A percentile compares a stretch with the other conserved stretches of the same genome.
Evolutionary conservation across 2,888 invertebrate species (phyloP).

Genomic region (Apodemia mormo): DNA sequence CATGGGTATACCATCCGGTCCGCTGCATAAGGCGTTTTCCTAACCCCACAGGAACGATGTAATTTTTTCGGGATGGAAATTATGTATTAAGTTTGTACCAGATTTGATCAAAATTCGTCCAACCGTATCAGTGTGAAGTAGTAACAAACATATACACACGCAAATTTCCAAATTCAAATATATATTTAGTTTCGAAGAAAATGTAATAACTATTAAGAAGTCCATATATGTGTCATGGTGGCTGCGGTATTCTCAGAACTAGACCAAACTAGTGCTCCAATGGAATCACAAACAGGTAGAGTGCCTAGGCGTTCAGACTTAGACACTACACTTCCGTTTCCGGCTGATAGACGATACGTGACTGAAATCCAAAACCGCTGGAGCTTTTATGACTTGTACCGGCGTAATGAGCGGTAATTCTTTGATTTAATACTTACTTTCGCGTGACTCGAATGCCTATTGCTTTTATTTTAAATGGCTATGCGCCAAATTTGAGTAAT

Average conservation of each 20-base stretch:
- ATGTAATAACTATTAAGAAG: not conserved
- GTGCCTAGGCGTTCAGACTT: slow-evolving; percentile 29
- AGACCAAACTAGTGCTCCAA: slow-evolving; percentile 23
- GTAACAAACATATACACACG: no score
- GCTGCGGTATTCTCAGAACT: slow-evolving; percentile 22
- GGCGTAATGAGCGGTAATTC: slow-evolving; percentile 22
- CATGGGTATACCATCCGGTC: no score
- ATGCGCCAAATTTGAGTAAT: not conserved
- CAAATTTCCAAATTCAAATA: not conserved
- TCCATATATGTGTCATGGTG: slow-evolving; percentile 13
- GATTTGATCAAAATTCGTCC: no score
- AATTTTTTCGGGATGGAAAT: no score
- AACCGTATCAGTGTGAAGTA: no score
- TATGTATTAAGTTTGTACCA: no score
- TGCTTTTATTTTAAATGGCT: not conserved
- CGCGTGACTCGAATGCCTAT: not conserved
- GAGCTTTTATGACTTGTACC: slow-evolving; percentile 15
- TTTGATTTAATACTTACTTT: slow-evolving; percentile 15
- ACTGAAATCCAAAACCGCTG: slow-evolving; percentile 21
- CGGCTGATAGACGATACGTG: slow-evolving; percentile 24
- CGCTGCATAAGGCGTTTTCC: no score
- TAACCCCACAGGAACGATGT: no score
- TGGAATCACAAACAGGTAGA: slow-evolving; percentile 30
- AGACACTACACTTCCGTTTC: slow-evolving; percentile 34
- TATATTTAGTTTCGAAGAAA: not conserved